Percentiles rank a stretch among this genome's conserved stretches.
Evolutionary conservation across 2,113 vertebrate genomes (phyloP).

Genomic region (Australoheros scitulus): DNA sequence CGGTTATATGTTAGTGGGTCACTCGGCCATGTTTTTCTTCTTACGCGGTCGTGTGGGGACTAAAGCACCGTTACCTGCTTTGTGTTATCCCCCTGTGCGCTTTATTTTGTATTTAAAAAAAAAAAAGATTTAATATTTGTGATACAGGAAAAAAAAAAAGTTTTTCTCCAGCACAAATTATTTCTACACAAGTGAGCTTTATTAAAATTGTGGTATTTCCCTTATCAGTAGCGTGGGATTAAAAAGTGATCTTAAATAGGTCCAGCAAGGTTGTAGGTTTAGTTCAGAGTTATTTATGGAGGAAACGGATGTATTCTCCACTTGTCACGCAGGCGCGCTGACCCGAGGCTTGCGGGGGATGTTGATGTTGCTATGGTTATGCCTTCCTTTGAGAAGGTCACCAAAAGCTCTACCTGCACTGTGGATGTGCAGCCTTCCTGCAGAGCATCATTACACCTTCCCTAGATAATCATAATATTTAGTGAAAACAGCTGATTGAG

Average conservation of each 20-base stretch:
- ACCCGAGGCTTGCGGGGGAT: neutral
- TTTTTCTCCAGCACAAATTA: neutral
- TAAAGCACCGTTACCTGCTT: neutral
- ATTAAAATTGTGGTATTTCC: neutral
- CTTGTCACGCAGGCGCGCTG: conserved; percentile 25
- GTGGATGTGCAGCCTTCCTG: conserved; percentile 9
- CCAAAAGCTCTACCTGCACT: conserved; percentile 8
- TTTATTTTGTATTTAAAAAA: neutral
- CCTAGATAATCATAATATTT: neutral
- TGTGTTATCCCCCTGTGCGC: neutral
- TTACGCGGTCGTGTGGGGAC: neutral
- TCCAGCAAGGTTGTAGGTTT: neutral
- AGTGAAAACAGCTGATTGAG: conserved; percentile 13
- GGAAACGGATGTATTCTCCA: neutral
- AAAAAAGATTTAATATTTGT: neutral
- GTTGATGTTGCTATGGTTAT: conserved; percentile 66
- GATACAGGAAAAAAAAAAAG: too few relatives aligned
- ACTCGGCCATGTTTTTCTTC: conserved; percentile 41
- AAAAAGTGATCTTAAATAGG: neutral
- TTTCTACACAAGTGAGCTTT: neutral
- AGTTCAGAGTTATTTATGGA: neutral
- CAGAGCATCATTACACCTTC: neutral
- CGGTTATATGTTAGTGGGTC: conserved; percentile 54
- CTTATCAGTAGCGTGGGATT: neutral
- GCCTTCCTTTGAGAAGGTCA: conserved; percentile 50